Conservation (phyloP, 2,113 vertebrate genomes). For the Chiloscyllium plagiosum region DNA sequence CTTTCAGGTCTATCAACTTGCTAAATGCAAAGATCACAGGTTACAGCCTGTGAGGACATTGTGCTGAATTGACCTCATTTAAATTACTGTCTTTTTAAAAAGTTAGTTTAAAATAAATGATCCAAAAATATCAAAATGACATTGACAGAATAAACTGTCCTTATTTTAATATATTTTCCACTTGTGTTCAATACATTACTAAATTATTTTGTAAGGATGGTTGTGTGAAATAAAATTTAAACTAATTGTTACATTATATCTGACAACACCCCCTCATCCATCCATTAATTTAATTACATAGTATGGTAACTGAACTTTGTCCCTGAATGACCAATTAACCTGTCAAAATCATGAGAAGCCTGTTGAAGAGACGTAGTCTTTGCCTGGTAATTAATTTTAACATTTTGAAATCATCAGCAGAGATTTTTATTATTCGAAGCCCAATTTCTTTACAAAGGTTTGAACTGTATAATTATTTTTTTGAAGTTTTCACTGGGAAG, state of each 20-base stretch:
- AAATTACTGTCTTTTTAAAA: background rate
- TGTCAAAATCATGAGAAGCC: conserved; percentile 13
- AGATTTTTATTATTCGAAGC: background rate
- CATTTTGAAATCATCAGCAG: conserved; percentile 25
- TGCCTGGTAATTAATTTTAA: conserved; percentile 14
- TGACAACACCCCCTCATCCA: conserved; percentile 6
- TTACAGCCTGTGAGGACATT: background rate
- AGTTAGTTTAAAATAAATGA: background rate
- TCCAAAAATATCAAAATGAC: background rate
- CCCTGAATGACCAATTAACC: conserved; percentile 8
- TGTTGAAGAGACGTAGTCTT: background rate
- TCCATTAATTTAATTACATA: background rate
- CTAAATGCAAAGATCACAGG: background rate
- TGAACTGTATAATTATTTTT: background rate
- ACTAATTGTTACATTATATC: conserved; percentile 11
- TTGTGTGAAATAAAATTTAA: background rate
- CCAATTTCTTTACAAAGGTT: background rate
- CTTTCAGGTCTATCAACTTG: background rate
- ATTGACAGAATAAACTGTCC: background rate
- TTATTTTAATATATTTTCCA: background rate
- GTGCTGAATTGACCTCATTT: background rate
- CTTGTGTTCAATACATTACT: background rate
- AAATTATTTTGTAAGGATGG: background rate
- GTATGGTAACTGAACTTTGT: background rate
- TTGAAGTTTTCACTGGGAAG: background rate